Percentiles rank a stretch among this genome's conserved stretches.
These are phyloP conservation scores for Pogonomyrmex californicus DNA, from an alignment of 1,140 invertebrate genomes.

Conservation along the genomic window DNA sequence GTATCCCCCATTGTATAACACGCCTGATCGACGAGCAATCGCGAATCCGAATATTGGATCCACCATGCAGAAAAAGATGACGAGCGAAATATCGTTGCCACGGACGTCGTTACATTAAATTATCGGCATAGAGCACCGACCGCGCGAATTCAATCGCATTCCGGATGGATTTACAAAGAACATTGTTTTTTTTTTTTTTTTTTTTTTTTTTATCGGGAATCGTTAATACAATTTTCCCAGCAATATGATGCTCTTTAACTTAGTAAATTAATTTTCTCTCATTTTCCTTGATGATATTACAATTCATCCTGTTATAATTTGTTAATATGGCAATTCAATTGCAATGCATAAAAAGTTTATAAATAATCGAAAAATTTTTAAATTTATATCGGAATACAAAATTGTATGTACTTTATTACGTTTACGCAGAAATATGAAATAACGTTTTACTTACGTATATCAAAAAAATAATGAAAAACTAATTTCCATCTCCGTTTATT, in stretches of 20 bases:
- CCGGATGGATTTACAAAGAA: not conserved
- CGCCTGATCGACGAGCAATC: conserved; percentile 30
- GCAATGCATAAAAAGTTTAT: not conserved
- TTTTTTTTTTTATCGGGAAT: conserved; percentile 24
- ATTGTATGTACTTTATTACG: not conserved
- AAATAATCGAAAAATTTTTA: not conserved
- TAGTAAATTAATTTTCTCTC: not conserved
- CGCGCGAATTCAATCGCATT: conserved; percentile 4
- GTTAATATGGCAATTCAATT: not conserved
- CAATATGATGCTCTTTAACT: not conserved
- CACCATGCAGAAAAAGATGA: not conserved
- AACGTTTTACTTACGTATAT: not conserved
- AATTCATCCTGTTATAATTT: too few relatives aligned
- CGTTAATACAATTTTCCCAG: not conserved
- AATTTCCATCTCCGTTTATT: not conserved
- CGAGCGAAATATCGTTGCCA: not conserved
- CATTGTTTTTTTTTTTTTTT: not conserved
- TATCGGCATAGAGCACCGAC: not conserved
- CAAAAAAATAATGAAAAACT: not conserved
- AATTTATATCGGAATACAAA: not conserved
- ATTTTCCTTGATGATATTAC: not conserved
- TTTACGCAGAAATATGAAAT: conserved; percentile 14
- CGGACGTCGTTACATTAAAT: conserved; percentile 8
- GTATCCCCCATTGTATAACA: conserved; percentile 54
- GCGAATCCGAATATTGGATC: not conserved